Evolutionary conservation across 2,888 invertebrate species (phyloP).

Genomic region (Xylota sylvarum): DNA sequence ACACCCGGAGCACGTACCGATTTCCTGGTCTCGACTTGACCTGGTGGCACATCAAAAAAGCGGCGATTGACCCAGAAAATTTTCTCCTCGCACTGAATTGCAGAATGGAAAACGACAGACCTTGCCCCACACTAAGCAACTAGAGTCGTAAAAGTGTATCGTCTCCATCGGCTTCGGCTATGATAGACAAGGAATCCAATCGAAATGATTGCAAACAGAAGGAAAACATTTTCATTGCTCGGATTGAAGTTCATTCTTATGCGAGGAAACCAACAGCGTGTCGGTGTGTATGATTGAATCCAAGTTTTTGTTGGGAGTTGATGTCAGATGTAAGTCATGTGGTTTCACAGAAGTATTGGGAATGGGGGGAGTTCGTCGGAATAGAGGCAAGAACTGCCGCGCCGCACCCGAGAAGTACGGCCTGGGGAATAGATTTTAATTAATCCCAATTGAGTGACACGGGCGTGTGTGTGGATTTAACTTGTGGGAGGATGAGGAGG

Average conservation of each 20-base stretch:
- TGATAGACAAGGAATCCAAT: constrained; percentile 39
- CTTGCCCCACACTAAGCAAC: constrained; percentile 18
- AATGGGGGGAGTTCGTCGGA: not conserved
- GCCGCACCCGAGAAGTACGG: constrained; percentile 25
- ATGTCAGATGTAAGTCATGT: constrained; percentile 40
- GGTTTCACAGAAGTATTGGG: not conserved
- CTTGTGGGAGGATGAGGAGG: constrained; percentile 7
- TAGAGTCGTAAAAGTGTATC: constrained; percentile 31
- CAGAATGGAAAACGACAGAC: constrained; percentile 4
- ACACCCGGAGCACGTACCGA: constrained; percentile 7
- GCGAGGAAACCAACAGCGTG: constrained; percentile 14
- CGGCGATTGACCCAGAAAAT: constrained; percentile 9
- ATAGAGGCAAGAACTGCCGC: not conserved
- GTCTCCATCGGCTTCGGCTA: not conserved
- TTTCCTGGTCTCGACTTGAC: not conserved
- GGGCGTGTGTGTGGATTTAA: constrained; percentile 34
- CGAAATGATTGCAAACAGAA: constrained; percentile 44
- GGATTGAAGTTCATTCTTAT: constrained; percentile 11
- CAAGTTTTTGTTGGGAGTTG: constrained; percentile 18
- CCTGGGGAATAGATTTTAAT: constrained; percentile 56
- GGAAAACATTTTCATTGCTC: constrained; percentile 33
- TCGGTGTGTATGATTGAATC: constrained; percentile 9
- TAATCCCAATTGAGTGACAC: constrained; percentile 68
- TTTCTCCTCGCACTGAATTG: constrained; percentile 8
- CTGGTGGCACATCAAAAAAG: not conserved